Conservation (phyloP, 2,113 vertebrate genomes). For the Rafetus swinhoei region DNA sequence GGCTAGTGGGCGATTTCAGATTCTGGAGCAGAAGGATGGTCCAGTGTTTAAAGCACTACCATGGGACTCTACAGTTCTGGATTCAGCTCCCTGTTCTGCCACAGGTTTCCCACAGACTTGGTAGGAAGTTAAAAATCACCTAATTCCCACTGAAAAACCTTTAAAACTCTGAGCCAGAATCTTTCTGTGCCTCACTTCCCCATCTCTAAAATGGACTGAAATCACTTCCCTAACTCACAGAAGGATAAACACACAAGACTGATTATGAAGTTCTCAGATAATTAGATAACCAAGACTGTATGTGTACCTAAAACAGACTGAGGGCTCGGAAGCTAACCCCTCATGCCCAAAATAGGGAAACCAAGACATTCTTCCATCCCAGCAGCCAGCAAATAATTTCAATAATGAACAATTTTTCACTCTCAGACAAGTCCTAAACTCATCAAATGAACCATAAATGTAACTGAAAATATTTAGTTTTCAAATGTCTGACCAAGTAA, state of each 20-base stretch:
- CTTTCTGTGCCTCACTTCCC: conserved; percentile 6
- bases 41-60: not conserved
- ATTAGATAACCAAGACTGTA: not conserved
- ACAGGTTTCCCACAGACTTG: not conserved
- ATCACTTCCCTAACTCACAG: conserved; percentile 9
- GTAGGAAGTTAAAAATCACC: not conserved
- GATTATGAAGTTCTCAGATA: not conserved
- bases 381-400: conserved; percentile 51
- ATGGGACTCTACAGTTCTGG: not conserved
- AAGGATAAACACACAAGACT: not conserved
- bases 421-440: conserved; percentile 35
- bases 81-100: not conserved
- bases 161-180: not conserved
- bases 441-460: not conserved
- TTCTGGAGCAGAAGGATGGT: not conserved
- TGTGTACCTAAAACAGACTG: conserved; percentile 35
- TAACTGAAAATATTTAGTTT: not conserved
- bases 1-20: not conserved
- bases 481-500: not conserved
- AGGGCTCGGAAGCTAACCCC: not conserved
- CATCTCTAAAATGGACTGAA: conserved; percentile 29
- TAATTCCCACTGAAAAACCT: not conserved
- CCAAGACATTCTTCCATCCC: conserved; percentile 6
- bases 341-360: conserved; percentile 22
- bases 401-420: conserved; percentile 43